A percentile compares a stretch with the other conserved stretches of the same genome.
Conservation (phyloP, 1,140 invertebrate species). For the Lerema accius region DNA sequence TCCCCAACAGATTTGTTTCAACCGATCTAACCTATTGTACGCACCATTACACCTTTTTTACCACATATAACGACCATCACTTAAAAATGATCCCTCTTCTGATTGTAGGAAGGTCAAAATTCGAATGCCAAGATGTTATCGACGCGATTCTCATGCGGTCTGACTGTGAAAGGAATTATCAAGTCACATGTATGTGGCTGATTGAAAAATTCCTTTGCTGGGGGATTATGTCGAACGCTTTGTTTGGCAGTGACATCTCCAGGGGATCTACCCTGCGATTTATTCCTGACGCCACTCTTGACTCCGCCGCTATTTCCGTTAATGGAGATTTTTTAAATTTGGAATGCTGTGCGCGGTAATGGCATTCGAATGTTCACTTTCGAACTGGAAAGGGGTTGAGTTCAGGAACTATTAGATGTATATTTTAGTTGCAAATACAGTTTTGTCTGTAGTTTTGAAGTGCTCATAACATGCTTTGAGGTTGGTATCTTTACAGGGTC, state of each 20-base stretch:
- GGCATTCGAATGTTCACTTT: slow-evolving; percentile 20
- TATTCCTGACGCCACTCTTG: slow-evolving; percentile 30
- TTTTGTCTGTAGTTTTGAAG: no score
- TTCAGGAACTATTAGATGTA: slow-evolving; percentile 6
- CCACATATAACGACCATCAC: slow-evolving; percentile 1
- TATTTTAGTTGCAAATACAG: neutral
- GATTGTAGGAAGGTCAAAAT: slow-evolving; percentile 16
- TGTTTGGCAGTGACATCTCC: slow-evolving; percentile 56
- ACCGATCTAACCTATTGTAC: slow-evolving; percentile 59
- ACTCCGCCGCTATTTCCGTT: slow-evolving; percentile 46
- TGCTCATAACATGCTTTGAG: no score
- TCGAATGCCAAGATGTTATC: slow-evolving; percentile 52
- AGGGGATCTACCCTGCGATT: slow-evolving; percentile 54
- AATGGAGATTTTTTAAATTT: slow-evolving; percentile 34
- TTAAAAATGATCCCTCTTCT: slow-evolving; percentile 27
- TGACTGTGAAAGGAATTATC: slow-evolving; percentile 65
- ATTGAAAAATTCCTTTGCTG: slow-evolving; percentile 70
- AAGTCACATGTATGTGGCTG: slow-evolving; percentile 63
- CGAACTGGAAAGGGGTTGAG: slow-evolving; percentile 4
- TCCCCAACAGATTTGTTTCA: slow-evolving; percentile 67
- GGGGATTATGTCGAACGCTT: slow-evolving; percentile 58
- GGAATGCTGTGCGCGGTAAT: slow-evolving; percentile 15
- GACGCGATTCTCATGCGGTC: slow-evolving; percentile 49
- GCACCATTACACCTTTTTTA: slow-evolving; percentile 63
- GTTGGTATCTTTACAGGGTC: no score